Conservation (phyloP, 2,113 vertebrate genomes). For the Petrocephalus zakoni region DNA sequence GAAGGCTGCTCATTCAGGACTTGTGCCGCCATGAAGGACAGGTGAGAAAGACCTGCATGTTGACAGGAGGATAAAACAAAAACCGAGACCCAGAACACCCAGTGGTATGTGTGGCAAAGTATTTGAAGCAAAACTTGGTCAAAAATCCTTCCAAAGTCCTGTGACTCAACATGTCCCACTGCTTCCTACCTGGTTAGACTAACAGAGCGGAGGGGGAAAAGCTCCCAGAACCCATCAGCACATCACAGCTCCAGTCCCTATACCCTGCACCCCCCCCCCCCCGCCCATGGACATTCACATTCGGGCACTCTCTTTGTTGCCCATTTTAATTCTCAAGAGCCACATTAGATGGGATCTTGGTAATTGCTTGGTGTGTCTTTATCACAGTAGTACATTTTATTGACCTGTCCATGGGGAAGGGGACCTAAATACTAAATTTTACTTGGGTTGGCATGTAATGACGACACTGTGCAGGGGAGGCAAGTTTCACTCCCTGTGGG, state of each 20-base stretch:
- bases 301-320: neutral
- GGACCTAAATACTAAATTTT: neutral
- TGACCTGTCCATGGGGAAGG: neutral
- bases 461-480: conserved; percentile 20
- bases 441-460: neutral
- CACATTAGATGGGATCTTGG: neutral
- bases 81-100: neutral
- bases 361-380: neutral
- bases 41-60: neutral
- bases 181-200: conserved; percentile 32
- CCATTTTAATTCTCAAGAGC: neutral
- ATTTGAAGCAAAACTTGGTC: conserved; percentile 93
- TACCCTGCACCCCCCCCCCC: neutral
- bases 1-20: neutral
- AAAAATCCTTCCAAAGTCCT: conserved; percentile 99
- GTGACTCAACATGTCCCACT: conserved; percentile 74
- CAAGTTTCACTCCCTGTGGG: conserved; percentile 69
- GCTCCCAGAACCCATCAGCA: conserved; percentile 23
- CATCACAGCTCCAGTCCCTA: neutral
- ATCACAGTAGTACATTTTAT: neutral
- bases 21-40: neutral
- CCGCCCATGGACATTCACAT: neutral
- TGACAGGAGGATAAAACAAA: neutral
- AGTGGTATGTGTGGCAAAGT: conserved; percentile 97
- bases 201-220: conserved; percentile 31